Base-by-base conservation (phyloP, 2,888 invertebrate species). In the Chouioia cunea region DNA sequence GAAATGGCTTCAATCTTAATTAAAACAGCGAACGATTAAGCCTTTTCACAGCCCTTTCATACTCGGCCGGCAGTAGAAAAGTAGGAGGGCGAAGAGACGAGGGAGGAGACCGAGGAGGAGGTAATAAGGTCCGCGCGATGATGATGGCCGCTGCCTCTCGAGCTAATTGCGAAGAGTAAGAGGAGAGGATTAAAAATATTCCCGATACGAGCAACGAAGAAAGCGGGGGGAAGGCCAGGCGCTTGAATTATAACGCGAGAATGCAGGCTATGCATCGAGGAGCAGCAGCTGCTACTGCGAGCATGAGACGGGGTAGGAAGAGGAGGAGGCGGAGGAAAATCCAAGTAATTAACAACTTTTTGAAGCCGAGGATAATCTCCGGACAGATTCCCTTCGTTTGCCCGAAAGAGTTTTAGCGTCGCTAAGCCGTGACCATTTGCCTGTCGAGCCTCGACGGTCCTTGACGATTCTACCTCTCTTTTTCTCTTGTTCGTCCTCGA, bases 271-370 rank as follows among this genome's bases (percentile, higher is more conserved):
- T 65, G 68, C 53, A 59, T 44, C 12, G 22, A 15, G 12, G 27
- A 66, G 14, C 16, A 52, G 57, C 14, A 43, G 52, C 14, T 14
- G n/a, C 62, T n/a, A n/a, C n/a, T 22, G 22, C n/a, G 48, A 62
- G 16, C 14, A 20, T 47, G 43, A 18, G 1, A 43, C 15, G 27
- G 20, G 27, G 16, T 20, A 47, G 36, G 14, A 16, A 23, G 56
- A 36, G 63, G 58, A 36, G 2, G 44, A 36, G 48, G 50, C 47
- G 56, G 62, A 44, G 62, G 50, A 77, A 82, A 84, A 83, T 83
- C 83, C 84, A 85, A 85, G 85, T 85, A 85, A 85, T 85, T 85
- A 85, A 85, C 84, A 85, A 85, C 85, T 85, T 85, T 85, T 85
- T 83, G 83, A 84, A 85, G 83, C 85, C 81, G 75, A 80, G 83